Percentiles rank a stretch among this genome's conserved stretches.
These are phyloP conservation scores for Apis dorsata DNA, from an alignment of 1,140 invertebrate species.

Conservation along the genomic window DNA sequence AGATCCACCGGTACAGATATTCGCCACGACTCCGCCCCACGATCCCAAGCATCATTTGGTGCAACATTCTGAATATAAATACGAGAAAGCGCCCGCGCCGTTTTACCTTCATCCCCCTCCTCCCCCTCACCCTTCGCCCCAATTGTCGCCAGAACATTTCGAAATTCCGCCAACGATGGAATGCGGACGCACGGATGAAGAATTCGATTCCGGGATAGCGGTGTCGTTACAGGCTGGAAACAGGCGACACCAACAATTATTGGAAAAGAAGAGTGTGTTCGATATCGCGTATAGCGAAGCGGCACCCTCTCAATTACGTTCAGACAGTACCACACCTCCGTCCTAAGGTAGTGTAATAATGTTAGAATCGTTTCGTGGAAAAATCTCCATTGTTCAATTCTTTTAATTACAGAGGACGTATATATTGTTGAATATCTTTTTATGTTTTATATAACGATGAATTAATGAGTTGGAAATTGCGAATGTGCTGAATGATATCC, in stretches of 20 bases:
- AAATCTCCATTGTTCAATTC: background rate
- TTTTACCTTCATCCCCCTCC: slow-evolving; percentile 85
- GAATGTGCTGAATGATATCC: no score
- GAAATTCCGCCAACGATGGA: slow-evolving; percentile 60
- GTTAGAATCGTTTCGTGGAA: background rate
- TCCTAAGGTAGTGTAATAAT: slow-evolving; percentile 62
- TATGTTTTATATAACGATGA: background rate
- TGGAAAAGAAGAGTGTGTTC: slow-evolving; percentile 96
- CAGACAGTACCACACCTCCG: slow-evolving; percentile 80
- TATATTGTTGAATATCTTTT: background rate
- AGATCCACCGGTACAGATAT: slow-evolving; percentile 75
- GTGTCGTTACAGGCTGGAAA: slow-evolving; percentile 82
- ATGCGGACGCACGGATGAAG: slow-evolving; percentile 81
- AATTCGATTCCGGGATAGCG: slow-evolving; percentile 88
- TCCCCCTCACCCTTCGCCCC: slow-evolving; percentile 83
- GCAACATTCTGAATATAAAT: slow-evolving; percentile 89
- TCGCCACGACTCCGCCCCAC: slow-evolving; percentile 52
- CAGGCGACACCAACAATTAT: slow-evolving; percentile 84
- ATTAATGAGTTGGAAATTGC: background rate
- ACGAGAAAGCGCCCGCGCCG: slow-evolving; percentile 83
- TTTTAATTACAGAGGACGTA: background rate
- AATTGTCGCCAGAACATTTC: slow-evolving; percentile 75
- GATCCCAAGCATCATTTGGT: slow-evolving; percentile 82
- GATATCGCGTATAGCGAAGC: slow-evolving; percentile 95
- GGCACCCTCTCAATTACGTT: slow-evolving; percentile 83